phyloP scores from a whole-genome alignment of 2,113 vertebrate genomes.

The Otis tarda region DNA sequence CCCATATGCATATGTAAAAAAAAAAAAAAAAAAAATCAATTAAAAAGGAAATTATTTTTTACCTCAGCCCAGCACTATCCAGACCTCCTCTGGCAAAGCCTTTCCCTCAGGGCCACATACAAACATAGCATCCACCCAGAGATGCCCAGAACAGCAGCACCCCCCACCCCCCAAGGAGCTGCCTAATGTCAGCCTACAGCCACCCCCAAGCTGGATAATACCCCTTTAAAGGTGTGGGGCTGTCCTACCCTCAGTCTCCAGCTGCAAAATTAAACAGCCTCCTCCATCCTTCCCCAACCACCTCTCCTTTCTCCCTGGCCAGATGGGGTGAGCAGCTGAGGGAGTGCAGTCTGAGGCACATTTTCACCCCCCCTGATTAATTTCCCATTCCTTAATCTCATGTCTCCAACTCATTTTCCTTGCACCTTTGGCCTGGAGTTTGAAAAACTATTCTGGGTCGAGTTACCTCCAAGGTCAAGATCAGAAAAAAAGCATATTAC shows the following conservation, averaged over 20 bases:
- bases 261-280: neutral
- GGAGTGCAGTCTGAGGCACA: neutral
- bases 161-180: fast-evolving
- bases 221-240: fast-evolving
- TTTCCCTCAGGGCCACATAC: fast-evolving
- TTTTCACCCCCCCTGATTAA: neutral
- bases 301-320: neutral
- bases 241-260: neutral
- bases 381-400: neutral
- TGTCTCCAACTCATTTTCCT: neutral
- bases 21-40: too few species aligned
- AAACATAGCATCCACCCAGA: too few species aligned
- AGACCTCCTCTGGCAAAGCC: fast-evolving
- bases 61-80: neutral
- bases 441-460: neutral
- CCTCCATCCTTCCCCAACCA: fast-evolving
- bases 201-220: fast-evolving
- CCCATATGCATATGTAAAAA: neutral
- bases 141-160: fast-evolving
- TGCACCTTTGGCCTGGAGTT: neutral
- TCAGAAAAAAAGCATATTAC: neutral
- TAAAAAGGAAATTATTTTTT: neutral
- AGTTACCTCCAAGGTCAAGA: neutral
- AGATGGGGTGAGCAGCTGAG: neutral
- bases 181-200: fast-evolving